Evolutionary conservation across 2,888 invertebrate species (phyloP).

Genomic region (Drosophila merina): DNA sequence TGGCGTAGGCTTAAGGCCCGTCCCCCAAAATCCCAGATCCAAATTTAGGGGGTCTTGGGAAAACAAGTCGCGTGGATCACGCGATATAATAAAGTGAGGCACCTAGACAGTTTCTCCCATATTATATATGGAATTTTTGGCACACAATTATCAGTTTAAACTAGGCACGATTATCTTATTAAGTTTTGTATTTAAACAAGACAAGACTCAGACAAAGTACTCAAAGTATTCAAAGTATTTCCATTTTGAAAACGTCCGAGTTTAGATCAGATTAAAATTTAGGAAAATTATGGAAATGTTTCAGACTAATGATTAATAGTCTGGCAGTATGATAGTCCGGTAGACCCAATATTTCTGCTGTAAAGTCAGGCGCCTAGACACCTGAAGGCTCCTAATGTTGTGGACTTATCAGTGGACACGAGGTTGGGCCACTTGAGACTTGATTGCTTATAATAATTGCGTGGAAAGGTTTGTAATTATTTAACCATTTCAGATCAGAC

Average conservation of each 20-base stretch:
- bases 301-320: not conserved
- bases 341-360: not conserved
- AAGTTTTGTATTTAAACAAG: not conserved
- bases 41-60: not conserved
- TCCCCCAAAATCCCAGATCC: not conserved
- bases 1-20: conserved; percentile 2
- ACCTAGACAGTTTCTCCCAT: not conserved
- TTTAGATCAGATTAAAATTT: not conserved
- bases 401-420: conserved; percentile 23
- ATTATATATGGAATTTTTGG: not conserved
- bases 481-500: conserved; percentile 9
- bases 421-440: conserved; percentile 28
- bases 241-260: not conserved
- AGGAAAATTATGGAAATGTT: not conserved
- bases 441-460: conserved; percentile 24
- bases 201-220: not conserved
- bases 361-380: conserved; percentile 2
- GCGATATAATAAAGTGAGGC: not conserved
- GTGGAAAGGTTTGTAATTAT: conserved; percentile 28
- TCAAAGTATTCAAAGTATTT: not conserved
- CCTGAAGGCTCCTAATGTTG: conserved; percentile 11
- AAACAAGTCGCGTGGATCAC: not conserved
- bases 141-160: not conserved
- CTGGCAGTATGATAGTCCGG: not conserved
- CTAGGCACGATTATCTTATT: not conserved